Percentiles rank a stretch among this genome's conserved stretches.
phyloP scores from a whole-genome alignment of 2,888 invertebrate genomes.

The Diplolepis rosae region DNA sequence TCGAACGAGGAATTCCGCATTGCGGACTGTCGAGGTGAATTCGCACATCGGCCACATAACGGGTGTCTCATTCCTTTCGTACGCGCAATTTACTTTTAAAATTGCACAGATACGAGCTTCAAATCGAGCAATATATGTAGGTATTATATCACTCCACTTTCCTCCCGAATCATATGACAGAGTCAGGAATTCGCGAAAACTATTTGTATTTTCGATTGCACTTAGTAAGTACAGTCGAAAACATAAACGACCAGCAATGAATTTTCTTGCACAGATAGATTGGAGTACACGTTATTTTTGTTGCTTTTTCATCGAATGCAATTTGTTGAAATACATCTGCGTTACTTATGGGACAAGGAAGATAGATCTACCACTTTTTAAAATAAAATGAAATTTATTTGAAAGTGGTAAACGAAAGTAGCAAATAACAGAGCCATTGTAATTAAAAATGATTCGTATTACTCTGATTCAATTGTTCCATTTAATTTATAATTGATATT shows the following conservation, averaged over 20 bases:
- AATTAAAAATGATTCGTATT: too few species aligned
- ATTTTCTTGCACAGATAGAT: not conserved
- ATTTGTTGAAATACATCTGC: constrained; percentile 17
- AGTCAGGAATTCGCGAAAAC: not conserved
- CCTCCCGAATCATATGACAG: not conserved
- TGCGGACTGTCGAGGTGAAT: constrained; percentile 52
- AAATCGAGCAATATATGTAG: not conserved
- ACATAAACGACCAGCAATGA: not conserved
- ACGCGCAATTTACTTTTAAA: constrained; percentile 49
- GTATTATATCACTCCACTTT: not conserved
- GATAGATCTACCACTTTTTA: constrained; percentile 11
- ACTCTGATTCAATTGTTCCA: too few species aligned
- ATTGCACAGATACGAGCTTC: constrained; percentile 33
- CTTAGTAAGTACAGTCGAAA: constrained; percentile 3
- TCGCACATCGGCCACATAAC: constrained; percentile 47
- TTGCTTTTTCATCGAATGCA: constrained; percentile 10
- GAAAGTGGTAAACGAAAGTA: not conserved
- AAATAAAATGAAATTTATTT: not conserved
- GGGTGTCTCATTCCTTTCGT: constrained; percentile 41
- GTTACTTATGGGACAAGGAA: not conserved
- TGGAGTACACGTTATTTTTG: not conserved
- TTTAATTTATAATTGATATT: too few species aligned
- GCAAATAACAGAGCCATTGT: not conserved
- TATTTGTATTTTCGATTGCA: not conserved
- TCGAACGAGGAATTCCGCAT: constrained; percentile 48